A percentile compares a stretch with the other conserved stretches of the same genome.
These are phyloP conservation scores for Erpetoichthys calabaricus DNA, from an alignment of 2,797 vertebrate species.

Conservation along the genomic window DNA sequence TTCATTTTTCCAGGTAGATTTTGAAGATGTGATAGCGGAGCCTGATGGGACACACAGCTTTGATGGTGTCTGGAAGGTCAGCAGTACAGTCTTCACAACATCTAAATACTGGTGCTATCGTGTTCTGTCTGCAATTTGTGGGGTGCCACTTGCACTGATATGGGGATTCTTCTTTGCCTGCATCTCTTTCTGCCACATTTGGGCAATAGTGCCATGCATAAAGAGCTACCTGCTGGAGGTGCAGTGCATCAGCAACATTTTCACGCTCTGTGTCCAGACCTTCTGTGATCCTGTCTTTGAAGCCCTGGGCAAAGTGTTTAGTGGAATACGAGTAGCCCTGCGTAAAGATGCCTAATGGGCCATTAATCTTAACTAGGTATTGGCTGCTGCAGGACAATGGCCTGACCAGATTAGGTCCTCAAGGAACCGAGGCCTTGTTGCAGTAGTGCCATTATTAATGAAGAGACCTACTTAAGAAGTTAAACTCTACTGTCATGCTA, in stretches of 20 bases:
- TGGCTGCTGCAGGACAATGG: no score
- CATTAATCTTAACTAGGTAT: no score
- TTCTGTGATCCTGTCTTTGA: background rate
- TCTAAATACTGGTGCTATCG: slow-evolving; percentile 64
- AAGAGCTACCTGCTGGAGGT: no score
- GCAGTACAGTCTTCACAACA: slow-evolving; percentile 52
- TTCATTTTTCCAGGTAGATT: slow-evolving; percentile 47
- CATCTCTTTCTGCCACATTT: slow-evolving; percentile 61
- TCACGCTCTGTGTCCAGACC: background rate
- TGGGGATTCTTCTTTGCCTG: slow-evolving; percentile 57
- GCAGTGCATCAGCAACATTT: background rate
- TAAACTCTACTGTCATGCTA: no score
- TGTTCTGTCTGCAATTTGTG: slow-evolving; percentile 45
- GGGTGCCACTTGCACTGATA: slow-evolving; percentile 44
- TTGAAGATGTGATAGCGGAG: slow-evolving; percentile 56
- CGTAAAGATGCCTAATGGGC: slow-evolving; percentile 32
- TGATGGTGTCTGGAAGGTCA: slow-evolving; percentile 49
- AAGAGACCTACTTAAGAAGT: no score
- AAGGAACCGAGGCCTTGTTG: no score
- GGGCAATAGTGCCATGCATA: slow-evolving; percentile 19
- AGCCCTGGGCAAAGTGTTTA: slow-evolving; percentile 35
- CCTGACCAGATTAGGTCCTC: no score
- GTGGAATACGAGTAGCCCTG: slow-evolving; percentile 36
- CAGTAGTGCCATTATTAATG: no score
- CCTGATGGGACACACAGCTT: slow-evolving; percentile 52